Evolutionary conservation across 2,113 vertebrate species (phyloP).

Genomic region (Heterocephalus glaber): DNA sequence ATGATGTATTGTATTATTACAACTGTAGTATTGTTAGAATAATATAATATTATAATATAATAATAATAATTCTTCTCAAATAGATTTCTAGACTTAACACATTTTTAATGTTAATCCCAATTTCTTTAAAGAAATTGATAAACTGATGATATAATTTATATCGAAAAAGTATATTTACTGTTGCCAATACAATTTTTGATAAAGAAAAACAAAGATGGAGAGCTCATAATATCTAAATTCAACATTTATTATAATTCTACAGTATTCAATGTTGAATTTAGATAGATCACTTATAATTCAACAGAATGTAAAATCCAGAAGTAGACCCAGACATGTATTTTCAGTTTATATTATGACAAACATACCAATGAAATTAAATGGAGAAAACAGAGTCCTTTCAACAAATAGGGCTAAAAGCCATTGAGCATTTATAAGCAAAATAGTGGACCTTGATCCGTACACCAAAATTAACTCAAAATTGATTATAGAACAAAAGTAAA

Average conservation of each 20-base stretch:
- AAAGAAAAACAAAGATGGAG: not conserved
- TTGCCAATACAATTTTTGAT: not conserved
- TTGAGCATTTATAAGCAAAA: not conserved
- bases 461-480: not conserved
- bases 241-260: not conserved
- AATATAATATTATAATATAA: too few relatives aligned
- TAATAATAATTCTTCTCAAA: not conserved
- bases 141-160: not conserved
- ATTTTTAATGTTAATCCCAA: not conserved
- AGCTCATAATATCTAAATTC: not conserved
- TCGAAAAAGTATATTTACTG: not conserved
- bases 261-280: not conserved
- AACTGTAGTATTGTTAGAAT: not conserved
- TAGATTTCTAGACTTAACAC: not conserved
- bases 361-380: not conserved
- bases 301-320: not conserved
- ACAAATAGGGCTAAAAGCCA: not conserved
- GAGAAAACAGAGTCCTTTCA: not conserved
- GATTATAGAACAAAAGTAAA: not conserved
- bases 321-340: not conserved
- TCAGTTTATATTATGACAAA: not conserved
- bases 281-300: not conserved
- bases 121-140: not conserved
- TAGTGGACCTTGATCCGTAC: not conserved
- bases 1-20: not conserved